A percentile compares a stretch with the other conserved stretches of the same genome.
These are phyloP conservation scores for Drosophila nigromelanica DNA, from an alignment of 1,140 invertebrate genomes.

Conservation along the genomic window DNA sequence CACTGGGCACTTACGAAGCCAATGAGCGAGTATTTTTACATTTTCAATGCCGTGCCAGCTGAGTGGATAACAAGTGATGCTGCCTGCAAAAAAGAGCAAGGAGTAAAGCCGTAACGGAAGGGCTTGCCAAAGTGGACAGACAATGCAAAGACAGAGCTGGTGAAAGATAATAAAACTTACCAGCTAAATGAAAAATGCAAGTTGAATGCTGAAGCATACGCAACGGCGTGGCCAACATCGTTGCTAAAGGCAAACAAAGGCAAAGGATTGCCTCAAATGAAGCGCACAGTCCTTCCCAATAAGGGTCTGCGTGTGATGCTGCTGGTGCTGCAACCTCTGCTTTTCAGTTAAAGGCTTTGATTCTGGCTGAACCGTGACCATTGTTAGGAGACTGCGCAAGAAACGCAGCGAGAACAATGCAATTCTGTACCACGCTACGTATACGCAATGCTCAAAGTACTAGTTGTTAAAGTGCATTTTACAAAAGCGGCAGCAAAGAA, in stretches of 20 bases:
- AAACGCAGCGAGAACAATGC: slow-evolving; percentile 35
- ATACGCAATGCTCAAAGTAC: slow-evolving; percentile 54
- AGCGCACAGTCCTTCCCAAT: slow-evolving; percentile 47
- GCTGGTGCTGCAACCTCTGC: slow-evolving; percentile 23
- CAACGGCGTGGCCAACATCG: slow-evolving; percentile 41
- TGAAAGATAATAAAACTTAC: slow-evolving; percentile 59
- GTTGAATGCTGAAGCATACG: slow-evolving; percentile 31
- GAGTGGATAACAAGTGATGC: slow-evolving; percentile 41
- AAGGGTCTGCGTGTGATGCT: slow-evolving; percentile 26
- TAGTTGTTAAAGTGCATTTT: not conserved
- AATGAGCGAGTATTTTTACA: slow-evolving; percentile 62
- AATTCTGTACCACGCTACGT: slow-evolving; percentile 34
- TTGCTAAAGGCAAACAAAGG: slow-evolving; percentile 55
- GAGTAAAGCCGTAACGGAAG: slow-evolving; percentile 35
- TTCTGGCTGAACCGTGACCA: slow-evolving; percentile 24
- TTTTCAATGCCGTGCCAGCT: slow-evolving; percentile 45
- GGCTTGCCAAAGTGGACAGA: slow-evolving; percentile 24
- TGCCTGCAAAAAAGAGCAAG: slow-evolving; percentile 20
- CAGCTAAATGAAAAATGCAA: slow-evolving; percentile 62
- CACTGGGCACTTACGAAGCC: slow-evolving; percentile 50
- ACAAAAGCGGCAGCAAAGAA: slow-evolving; percentile 38
- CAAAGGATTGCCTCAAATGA: slow-evolving; percentile 69
- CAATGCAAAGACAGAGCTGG: slow-evolving; percentile 22
- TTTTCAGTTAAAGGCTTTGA: slow-evolving; percentile 11
- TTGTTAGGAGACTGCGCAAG: slow-evolving; percentile 19